Evolutionary conservation across 2,797 vertebrate species (phyloP).

Genomic region (Nannoperca obscura): DNA sequence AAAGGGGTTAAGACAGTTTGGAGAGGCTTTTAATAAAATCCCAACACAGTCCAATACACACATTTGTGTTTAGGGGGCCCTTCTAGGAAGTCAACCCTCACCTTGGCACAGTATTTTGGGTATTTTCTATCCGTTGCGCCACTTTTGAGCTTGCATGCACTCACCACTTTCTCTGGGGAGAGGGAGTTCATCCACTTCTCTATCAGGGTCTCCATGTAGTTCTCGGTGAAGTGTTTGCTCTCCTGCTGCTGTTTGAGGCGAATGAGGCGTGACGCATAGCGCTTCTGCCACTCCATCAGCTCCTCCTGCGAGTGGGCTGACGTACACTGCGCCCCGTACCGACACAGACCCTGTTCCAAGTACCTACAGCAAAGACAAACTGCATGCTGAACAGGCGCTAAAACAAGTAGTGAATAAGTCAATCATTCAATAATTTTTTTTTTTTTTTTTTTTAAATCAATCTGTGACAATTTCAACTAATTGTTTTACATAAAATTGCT

Average conservation of each 20-base stretch:
- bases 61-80: background rate
- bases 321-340: constrained; percentile 98
- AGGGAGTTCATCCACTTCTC: constrained; percentile 99
- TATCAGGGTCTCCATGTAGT: constrained; percentile 98
- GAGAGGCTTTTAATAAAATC: constrained; percentile 13
- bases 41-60: background rate
- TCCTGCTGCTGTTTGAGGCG: constrained; percentile 97
- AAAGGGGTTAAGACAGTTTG: background rate
- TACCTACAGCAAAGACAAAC: constrained; percentile 83
- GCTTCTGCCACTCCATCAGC: constrained; percentile 97
- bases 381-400: constrained; percentile 11
- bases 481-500: background rate
- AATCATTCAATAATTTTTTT: background rate
- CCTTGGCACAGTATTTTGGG: background rate
- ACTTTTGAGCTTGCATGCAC: constrained; percentile 21
- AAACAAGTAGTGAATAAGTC: background rate
- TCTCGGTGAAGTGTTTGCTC: constrained; percentile 95
- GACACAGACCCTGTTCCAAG: constrained; percentile 97
- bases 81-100: background rate
- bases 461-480: background rate
- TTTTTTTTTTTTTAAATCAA: background rate
- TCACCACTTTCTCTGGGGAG: constrained; percentile 98
- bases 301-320: constrained; percentile 99
- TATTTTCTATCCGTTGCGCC: background rate
- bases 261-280: constrained; percentile 97